Evolutionary conservation across 2,113 vertebrate genomes (phyloP).

Genomic region (Lucifuga dentata): DNA sequence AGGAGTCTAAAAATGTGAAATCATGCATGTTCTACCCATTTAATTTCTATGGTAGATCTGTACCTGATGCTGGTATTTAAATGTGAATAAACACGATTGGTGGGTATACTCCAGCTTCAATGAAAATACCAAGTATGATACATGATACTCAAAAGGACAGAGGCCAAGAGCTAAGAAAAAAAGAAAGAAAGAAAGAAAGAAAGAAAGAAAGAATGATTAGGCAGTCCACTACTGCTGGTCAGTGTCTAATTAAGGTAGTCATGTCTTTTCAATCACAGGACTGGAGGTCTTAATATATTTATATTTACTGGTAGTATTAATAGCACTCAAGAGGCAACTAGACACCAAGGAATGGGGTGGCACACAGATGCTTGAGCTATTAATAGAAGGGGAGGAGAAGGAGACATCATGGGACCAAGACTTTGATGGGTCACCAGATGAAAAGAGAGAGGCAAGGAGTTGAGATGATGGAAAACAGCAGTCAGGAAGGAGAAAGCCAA

Average conservation of each 20-base stretch:
- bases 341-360: slow-evolving; percentile 75
- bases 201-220: slow-evolving; percentile 43
- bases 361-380: slow-evolving; percentile 70
- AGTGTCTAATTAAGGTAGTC: slow-evolving; percentile 73
- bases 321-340: slow-evolving; percentile 76
- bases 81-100: slow-evolving; percentile 62
- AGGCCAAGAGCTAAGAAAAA: slow-evolving; percentile 41
- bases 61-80: slow-evolving; percentile 43
- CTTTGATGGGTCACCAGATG: slow-evolving; percentile 32
- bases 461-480: not conserved
- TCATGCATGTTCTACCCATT: not conserved
- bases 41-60: slow-evolving; percentile 10
- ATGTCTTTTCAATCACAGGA: slow-evolving; percentile 66
- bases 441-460: slow-evolving; percentile 20
- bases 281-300: slow-evolving; percentile 62
- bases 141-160: slow-evolving; percentile 57
- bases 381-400: slow-evolving; percentile 72
- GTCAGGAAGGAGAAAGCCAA: not conserved
- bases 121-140: slow-evolving; percentile 71
- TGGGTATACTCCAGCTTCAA: slow-evolving; percentile 66
- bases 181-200: slow-evolving; percentile 45
- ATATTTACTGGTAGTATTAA: slow-evolving; percentile 71
- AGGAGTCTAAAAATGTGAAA: too few species aligned
- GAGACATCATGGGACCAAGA: slow-evolving; percentile 50
- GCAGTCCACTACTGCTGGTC: too few species aligned